Conservation (phyloP, 1,140 invertebrate genomes). For the Thaumetopoea pityocampa region DNA sequence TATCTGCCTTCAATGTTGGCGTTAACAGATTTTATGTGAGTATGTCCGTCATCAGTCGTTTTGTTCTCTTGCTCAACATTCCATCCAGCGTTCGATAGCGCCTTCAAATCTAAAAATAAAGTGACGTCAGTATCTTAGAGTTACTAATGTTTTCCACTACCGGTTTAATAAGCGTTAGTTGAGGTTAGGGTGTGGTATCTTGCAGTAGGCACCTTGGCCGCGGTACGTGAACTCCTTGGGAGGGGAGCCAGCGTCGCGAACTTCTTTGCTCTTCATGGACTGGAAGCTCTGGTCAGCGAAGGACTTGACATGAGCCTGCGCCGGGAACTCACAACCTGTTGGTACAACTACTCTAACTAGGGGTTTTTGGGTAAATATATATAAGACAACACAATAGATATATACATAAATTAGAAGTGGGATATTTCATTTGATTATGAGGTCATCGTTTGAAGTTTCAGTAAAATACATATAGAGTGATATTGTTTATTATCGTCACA, state of each 20-base stretch:
- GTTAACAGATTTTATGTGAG: constrained; percentile 53
- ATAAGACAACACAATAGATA: background rate
- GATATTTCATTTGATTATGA: too few species aligned
- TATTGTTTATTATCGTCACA: too few species aligned
- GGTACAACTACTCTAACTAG: constrained; percentile 38
- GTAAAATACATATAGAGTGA: too few species aligned
- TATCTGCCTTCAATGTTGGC: constrained; percentile 74
- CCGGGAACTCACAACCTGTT: constrained; percentile 68
- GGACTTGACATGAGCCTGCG: constrained; percentile 79
- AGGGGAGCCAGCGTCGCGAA: constrained; percentile 84
- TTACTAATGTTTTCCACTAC: constrained; percentile 29
- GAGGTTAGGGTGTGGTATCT: constrained; percentile 41
- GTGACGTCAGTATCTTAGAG: background rate
- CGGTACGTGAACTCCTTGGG: constrained; percentile 78
- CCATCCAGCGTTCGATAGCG: constrained; percentile 68
- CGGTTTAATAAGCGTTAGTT: constrained; percentile 68
- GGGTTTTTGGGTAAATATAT: background rate
- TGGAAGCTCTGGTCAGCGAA: constrained; percentile 84
- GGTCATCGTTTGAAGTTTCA: too few species aligned
- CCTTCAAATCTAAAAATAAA: constrained; percentile 64
- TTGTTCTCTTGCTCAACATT: constrained; percentile 67
- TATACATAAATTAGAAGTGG: background rate
- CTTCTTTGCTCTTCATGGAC: constrained; percentile 85
- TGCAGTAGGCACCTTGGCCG: constrained; percentile 62
- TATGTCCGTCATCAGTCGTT: constrained; percentile 66